Conservation (phyloP, 2,888 invertebrate genomes). For the Drosophila ochracea region DNA sequence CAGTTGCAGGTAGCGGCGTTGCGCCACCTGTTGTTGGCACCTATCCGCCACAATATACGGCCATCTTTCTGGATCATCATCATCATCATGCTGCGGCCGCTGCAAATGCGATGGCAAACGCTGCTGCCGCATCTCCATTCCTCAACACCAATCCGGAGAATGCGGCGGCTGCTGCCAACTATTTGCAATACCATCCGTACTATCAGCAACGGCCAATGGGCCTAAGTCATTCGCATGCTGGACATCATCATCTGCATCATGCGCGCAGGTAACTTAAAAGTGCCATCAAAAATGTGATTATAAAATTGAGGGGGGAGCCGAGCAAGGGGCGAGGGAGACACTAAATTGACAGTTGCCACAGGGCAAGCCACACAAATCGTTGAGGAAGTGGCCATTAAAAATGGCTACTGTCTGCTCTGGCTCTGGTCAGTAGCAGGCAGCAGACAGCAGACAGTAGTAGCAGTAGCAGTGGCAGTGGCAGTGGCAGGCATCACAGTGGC, state of each 20-base stretch:
- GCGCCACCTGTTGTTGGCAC: slow-evolving; percentile 67
- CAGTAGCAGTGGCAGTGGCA: not conserved
- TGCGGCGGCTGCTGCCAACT: slow-evolving; percentile 48
- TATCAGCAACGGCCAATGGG: slow-evolving; percentile 73
- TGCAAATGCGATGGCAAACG: slow-evolving; percentile 72
- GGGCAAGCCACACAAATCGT: slow-evolving; percentile 41
- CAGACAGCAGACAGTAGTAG: not conserved
- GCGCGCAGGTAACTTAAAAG: slow-evolving; percentile 58
- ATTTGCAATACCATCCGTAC: slow-evolving; percentile 75
- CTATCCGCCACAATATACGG: slow-evolving; percentile 83
- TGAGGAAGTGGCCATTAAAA: slow-evolving; percentile 48
- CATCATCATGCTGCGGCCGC: slow-evolving; percentile 46
- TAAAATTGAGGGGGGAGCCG: not conserved
- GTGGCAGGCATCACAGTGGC: not conserved
- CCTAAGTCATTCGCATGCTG: slow-evolving; percentile 50
- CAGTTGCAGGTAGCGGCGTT: slow-evolving; percentile 31
- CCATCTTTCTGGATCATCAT: slow-evolving; percentile 82
- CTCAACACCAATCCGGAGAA: slow-evolving; percentile 52
- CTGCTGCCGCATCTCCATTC: slow-evolving; percentile 71
- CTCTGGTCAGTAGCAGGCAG: slow-evolving; percentile 17
- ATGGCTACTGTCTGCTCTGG: slow-evolving; percentile 52
- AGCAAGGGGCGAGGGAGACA: slow-evolving; percentile 22
- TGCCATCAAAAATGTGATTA: slow-evolving; percentile 42
- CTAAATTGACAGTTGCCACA: slow-evolving; percentile 38
- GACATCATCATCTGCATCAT: slow-evolving; percentile 50